phyloP scores from a whole-genome alignment of 2,113 vertebrate species.

The Barbus barbus region DNA sequence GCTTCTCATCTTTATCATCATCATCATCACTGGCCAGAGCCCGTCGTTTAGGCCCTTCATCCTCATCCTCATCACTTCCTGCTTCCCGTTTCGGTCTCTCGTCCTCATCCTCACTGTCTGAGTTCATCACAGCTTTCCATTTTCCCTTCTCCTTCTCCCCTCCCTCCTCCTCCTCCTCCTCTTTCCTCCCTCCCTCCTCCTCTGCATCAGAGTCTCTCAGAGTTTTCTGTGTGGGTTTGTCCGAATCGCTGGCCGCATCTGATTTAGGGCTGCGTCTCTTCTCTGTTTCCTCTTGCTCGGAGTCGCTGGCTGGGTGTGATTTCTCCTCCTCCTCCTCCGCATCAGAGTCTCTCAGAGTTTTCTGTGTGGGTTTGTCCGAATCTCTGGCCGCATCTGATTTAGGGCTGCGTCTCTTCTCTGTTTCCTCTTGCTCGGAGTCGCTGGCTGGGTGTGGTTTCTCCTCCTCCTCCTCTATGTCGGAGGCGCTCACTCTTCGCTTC shows the following conservation, averaged over 20 bases:
- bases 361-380: constrained; percentile 72
- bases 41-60: constrained; percentile 69
- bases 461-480: constrained; percentile 63
- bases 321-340: constrained; percentile 74
- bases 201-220: constrained; percentile 79
- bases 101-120: constrained; percentile 59
- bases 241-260: constrained; percentile 75
- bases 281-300: constrained; percentile 63
- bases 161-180: constrained; percentile 65
- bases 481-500: constrained; percentile 60
- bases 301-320: constrained; percentile 65
- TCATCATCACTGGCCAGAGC: constrained; percentile 79
- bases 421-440: constrained; percentile 70
- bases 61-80: constrained; percentile 75
- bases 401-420: constrained; percentile 37
- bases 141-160: constrained; percentile 62
- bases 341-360: constrained; percentile 75
- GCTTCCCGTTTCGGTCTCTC: constrained; percentile 60
- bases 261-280: constrained; percentile 59
- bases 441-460: constrained; percentile 60
- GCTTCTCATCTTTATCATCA: constrained; percentile 81
- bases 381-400: constrained; percentile 72
- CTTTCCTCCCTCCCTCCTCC: constrained; percentile 65
- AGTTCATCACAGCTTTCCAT: constrained; percentile 57
- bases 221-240: constrained; percentile 66